Percentiles rank a stretch among this genome's conserved stretches.
phyloP scores from a whole-genome alignment of 2,113 vertebrate genomes.

The Cyphotilapia sp. region DNA sequence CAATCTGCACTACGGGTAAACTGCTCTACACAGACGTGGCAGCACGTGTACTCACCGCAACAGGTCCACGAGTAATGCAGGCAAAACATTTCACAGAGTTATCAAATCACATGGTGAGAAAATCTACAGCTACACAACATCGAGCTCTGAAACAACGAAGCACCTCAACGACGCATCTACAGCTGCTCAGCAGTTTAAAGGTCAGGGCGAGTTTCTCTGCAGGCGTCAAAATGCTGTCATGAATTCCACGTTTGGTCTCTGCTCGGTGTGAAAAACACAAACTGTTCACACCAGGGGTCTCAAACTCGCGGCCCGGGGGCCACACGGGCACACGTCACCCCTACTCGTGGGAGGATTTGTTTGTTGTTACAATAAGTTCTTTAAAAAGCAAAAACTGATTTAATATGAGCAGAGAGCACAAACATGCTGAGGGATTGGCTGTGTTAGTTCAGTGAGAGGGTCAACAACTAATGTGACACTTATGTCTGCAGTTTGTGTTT shows the following conservation, averaged over 20 bases:
- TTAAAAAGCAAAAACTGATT: no score
- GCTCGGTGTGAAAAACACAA: fast-evolving
- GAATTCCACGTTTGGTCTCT: fast-evolving
- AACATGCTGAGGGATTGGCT: no score
- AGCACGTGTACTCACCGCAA: conserved; percentile 32
- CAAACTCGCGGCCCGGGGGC: fast-evolving
- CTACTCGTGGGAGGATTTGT: no score
- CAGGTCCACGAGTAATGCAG: conserved; percentile 9
- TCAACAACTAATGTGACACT: no score
- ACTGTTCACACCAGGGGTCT: neutral
- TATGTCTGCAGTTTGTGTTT: neutral
- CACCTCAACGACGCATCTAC: fast-evolving
- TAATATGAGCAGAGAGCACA: no score
- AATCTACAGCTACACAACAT: neutral
- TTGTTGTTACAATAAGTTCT: no score
- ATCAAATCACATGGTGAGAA: neutral
- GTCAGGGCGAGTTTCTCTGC: neutral
- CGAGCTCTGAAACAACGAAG: neutral
- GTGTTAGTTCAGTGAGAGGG: no score
- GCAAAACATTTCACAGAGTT: neutral
- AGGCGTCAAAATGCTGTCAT: fast-evolving
- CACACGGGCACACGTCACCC: neutral
- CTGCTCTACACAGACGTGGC: neutral
- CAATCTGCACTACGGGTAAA: neutral
- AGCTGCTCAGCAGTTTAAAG: neutral